These are phyloP conservation scores for Anisognathus igniventris DNA, from an alignment of 2,797 vertebrate species.

Conservation along the genomic window DNA sequence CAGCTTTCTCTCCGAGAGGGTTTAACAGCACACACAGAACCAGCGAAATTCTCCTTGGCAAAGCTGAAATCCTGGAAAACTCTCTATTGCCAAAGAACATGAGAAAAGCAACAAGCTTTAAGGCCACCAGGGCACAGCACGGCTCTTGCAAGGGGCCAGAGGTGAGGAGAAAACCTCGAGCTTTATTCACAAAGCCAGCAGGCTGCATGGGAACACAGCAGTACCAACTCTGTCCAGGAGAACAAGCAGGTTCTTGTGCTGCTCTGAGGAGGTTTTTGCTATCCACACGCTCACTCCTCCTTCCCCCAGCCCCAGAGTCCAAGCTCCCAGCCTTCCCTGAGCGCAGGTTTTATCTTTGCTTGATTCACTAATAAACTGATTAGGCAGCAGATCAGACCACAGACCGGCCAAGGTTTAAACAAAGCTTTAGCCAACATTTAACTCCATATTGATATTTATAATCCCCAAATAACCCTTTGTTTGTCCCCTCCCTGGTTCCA, in stretches of 20 bases:
- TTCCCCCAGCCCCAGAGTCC: neutral
- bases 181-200: neutral
- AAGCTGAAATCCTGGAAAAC: neutral
- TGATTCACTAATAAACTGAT: neutral
- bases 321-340: neutral
- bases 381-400: neutral
- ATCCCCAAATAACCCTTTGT: neutral
- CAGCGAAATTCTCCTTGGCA: fast-evolving
- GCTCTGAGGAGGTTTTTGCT: neutral
- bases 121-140: fast-evolving
- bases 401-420: neutral
- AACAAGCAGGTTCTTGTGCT: neutral
- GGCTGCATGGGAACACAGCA: fast-evolving
- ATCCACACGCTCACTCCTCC: neutral
- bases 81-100: neutral
- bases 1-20: fast-evolving
- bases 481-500: neutral
- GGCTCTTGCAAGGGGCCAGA: neutral
- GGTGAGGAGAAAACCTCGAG: neutral
- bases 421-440: neutral
- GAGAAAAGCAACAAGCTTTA: neutral
- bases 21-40: neutral
- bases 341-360: neutral
- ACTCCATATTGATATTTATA: neutral
- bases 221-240: neutral